These are phyloP conservation scores for Pseudomyrmex dendroicus DNA, from an alignment of 1,140 invertebrate genomes.

Conservation along the genomic window DNA sequence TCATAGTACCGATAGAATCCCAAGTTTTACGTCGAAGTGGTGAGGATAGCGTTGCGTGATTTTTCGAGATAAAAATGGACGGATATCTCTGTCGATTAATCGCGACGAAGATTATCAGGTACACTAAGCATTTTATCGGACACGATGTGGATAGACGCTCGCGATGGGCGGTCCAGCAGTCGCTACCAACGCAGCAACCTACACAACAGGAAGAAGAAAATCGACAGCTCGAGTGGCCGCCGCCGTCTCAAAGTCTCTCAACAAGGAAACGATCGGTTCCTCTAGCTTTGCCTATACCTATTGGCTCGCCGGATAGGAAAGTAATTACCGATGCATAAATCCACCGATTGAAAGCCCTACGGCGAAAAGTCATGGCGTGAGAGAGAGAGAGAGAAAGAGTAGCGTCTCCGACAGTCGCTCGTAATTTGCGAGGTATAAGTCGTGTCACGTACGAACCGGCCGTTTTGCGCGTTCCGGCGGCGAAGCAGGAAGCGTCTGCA, in stretches of 20 bases:
- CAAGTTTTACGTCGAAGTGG: conserved; percentile 13
- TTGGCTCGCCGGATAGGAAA: conserved; percentile 66
- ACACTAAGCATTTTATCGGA: conserved; percentile 63
- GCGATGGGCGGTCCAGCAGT: conserved; percentile 57
- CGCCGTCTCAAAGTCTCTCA: conserved; percentile 35
- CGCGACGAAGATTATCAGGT: conserved; percentile 61
- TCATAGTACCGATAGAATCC: conserved; percentile 36
- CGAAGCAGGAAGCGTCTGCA: conserved; percentile 63
- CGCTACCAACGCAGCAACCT: conserved; percentile 43
- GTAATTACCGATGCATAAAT: conserved; percentile 74
- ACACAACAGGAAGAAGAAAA: conserved; percentile 12
- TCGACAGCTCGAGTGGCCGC: conserved; percentile 21
- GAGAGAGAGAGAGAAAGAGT: background rate
- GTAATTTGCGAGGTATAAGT: conserved; percentile 60
- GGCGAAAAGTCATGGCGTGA: conserved; percentile 19
- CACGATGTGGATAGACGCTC: conserved; percentile 47
- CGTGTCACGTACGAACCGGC: conserved; percentile 60
- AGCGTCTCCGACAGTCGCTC: conserved; percentile 39
- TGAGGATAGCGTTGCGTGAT: background rate
- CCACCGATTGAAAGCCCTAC: conserved; percentile 33
- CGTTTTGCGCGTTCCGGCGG: conserved; percentile 34
- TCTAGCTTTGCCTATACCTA: conserved; percentile 43
- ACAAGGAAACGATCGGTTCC: conserved; percentile 58
- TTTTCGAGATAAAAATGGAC: conserved; percentile 10
- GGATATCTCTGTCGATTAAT: conserved; percentile 67